Conservation (phyloP, 2,113 vertebrate species). For the Nothoprocta pentlandii region DNA sequence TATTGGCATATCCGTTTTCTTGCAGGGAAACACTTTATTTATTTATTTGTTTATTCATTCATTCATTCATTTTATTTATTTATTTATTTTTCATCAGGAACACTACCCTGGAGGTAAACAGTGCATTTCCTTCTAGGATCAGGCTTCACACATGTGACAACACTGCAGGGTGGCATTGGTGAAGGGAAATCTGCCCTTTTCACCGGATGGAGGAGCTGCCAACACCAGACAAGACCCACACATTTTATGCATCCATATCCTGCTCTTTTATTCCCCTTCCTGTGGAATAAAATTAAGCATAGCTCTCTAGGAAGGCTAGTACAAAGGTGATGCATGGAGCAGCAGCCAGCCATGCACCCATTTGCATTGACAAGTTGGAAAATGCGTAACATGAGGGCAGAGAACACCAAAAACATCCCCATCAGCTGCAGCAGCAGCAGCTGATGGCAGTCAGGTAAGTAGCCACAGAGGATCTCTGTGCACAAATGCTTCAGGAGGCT, state of each 20-base stretch:
- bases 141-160: background rate
- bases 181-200: background rate
- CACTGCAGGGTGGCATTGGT: too few relatives aligned
- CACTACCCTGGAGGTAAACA: background rate
- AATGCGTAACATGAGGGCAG: rapidly evolving
- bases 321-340: background rate
- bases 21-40: background rate
- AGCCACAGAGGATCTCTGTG: too few relatives aligned
- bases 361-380: rapidly evolving
- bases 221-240: rapidly evolving
- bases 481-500: background rate
- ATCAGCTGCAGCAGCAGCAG: rapidly evolving
- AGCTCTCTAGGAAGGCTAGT: rapidly evolving
- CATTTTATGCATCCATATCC: background rate
- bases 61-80: too few relatives aligned
- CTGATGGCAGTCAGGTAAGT: too few relatives aligned
- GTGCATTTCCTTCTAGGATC: background rate
- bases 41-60: too few relatives aligned
- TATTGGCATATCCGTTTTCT: background rate
- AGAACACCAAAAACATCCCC: background rate
- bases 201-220: background rate
- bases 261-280: too few relatives aligned
- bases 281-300: background rate
- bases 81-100: rapidly evolving
- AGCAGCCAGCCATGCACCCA: background rate